Evolutionary conservation across 2,888 invertebrate genomes (phyloP).

Genomic region (Troides aeacus): DNA sequence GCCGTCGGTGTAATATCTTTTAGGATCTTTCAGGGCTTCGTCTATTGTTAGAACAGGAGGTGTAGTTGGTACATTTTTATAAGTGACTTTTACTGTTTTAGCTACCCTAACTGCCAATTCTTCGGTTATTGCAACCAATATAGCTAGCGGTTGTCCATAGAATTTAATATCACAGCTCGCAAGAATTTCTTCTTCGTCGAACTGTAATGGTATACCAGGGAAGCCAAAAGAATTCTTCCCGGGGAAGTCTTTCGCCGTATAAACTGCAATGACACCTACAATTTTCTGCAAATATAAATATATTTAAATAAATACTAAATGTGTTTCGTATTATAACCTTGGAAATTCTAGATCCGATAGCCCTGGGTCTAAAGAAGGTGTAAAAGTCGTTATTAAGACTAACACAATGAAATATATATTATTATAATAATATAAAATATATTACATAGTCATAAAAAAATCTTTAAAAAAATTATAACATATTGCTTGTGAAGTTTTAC

Average conservation of each 20-base stretch:
- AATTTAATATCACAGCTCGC: conserved; percentile 78
- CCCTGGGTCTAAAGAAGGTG: no score
- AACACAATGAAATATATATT: no score
- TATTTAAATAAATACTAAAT: conserved; percentile 1
- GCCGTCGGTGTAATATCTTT: conserved; percentile 45
- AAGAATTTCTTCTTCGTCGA: conserved; percentile 73
- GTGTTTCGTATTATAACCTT: not conserved
- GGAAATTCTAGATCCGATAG: no score
- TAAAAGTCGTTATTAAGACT: no score
- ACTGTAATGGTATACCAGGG: conserved; percentile 54
- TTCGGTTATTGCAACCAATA: conserved; percentile 82
- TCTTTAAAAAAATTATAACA: no score
- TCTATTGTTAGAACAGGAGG: conserved; percentile 63
- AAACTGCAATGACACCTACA: conserved; percentile 83
- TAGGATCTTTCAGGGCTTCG: conserved; percentile 67
- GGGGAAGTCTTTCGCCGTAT: conserved; percentile 84
- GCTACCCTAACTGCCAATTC: conserved; percentile 78
- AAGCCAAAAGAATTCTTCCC: conserved; percentile 81
- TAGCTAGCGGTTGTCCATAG: conserved; percentile 85
- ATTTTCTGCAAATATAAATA: conserved; percentile 62
- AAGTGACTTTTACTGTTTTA: conserved; percentile 79
- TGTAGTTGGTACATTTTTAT: conserved; percentile 57
- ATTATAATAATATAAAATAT: no score
- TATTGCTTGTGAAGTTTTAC: no score
- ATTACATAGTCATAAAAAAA: no score